phyloP scores from a whole-genome alignment of 1,140 invertebrate species.

The Bombus affinis region DNA sequence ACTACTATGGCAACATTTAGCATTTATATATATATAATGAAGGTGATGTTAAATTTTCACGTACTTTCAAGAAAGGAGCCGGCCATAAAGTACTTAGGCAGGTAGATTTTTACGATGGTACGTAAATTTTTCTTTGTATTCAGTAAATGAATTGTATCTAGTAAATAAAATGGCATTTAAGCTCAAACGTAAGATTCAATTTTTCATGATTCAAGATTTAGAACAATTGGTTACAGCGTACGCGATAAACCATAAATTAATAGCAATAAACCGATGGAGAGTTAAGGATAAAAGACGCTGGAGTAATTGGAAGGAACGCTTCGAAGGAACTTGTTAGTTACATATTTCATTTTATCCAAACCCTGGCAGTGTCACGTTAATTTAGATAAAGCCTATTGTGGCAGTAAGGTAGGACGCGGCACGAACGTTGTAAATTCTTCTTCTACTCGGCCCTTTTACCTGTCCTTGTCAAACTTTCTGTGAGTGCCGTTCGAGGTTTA shows the following conservation, averaged over 20 bases:
- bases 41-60: too few relatives aligned
- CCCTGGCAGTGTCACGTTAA: not conserved
- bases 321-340: not conserved
- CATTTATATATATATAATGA: too few relatives aligned
- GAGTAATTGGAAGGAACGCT: not conserved
- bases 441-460: conserved; percentile 12
- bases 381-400: conserved; percentile 35
- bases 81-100: too few relatives aligned
- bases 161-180: not conserved
- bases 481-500: not conserved
- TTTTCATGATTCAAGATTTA: too few relatives aligned
- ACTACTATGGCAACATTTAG: too few relatives aligned
- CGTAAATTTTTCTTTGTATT: too few relatives aligned
- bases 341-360: not conserved
- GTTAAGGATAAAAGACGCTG: not conserved
- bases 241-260: not conserved
- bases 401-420: not conserved
- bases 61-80: too few relatives aligned
- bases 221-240: too few relatives aligned
- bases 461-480: conserved; percentile 11
- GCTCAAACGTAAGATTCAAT: not conserved
- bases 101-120: too few relatives aligned
- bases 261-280: too few relatives aligned
- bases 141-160: too few relatives aligned
- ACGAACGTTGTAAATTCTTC: conserved; percentile 35